Percentiles rank a stretch among this genome's conserved stretches.
Evolutionary conservation across 1,140 invertebrate species (phyloP).

Genomic region (Zaprionus capensis): DNA sequence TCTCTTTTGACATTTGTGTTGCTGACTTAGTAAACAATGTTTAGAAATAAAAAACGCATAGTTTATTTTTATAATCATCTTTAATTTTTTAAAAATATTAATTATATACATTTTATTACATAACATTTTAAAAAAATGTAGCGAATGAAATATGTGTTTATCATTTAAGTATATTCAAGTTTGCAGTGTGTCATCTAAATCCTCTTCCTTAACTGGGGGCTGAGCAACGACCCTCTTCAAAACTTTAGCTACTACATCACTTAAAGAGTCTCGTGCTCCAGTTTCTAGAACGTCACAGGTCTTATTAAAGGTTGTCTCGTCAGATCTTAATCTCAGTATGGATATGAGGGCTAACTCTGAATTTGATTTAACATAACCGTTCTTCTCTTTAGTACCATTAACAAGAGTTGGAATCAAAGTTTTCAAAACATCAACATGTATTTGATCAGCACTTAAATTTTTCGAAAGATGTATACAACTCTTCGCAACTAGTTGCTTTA

Average conservation of each 20-base stretch:
- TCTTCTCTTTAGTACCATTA: conserved; percentile 99
- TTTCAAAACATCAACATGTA: conserved; percentile 90
- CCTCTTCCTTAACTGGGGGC: conserved; percentile 93
- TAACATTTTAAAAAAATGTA: conserved; percentile 28
- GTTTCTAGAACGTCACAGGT: conserved; percentile 91
- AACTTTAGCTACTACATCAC: conserved; percentile 94
- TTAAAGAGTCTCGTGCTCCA: conserved; percentile 94
- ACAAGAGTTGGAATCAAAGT: conserved; percentile 94
- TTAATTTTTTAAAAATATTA: conserved; percentile 31
- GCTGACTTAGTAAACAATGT: neutral
- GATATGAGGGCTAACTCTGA: conserved; percentile 96
- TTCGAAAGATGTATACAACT: conserved; percentile 90
- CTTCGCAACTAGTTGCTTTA: conserved; percentile 95
- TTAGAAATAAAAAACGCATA: neutral
- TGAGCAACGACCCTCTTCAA: conserved; percentile 90
- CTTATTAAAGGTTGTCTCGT: conserved; percentile 90
- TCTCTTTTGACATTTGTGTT: neutral
- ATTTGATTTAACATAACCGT: conserved; percentile 96
- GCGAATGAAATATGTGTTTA: conserved; percentile 9
- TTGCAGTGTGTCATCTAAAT: conserved; percentile 95
- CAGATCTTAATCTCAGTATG: conserved; percentile 91
- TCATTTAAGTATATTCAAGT: conserved; percentile 51
- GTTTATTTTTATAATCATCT: conserved; percentile 15
- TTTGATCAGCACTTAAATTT: conserved; percentile 86
- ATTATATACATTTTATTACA: conserved; percentile 35